Evolutionary conservation across 2,113 vertebrate species (phyloP).

Genomic region (Pyrgilauda ruficollis): DNA sequence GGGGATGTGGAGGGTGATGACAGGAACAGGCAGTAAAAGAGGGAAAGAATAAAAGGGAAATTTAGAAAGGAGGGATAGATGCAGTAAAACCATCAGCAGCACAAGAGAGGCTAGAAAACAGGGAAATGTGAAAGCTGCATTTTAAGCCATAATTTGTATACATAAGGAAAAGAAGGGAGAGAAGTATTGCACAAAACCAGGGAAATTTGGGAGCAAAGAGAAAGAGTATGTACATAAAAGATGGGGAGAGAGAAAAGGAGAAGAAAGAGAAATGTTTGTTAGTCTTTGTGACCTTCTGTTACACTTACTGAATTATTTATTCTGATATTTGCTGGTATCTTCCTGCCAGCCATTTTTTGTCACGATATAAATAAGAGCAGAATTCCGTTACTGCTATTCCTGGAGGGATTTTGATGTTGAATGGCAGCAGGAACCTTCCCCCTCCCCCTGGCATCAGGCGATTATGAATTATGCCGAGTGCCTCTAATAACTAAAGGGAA

Average conservation of each 20-base stretch:
- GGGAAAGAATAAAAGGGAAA: background rate
- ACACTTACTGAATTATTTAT: constrained; percentile 47
- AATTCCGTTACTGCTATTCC: background rate
- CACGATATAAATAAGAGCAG: constrained; percentile 32
- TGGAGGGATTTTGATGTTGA: constrained; percentile 45
- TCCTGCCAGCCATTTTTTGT: constrained; percentile 40
- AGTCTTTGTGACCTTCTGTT: background rate
- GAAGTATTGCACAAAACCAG: background rate
- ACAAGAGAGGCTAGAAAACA: background rate
- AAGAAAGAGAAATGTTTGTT: background rate
- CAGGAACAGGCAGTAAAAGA: background rate
- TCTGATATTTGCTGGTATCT: constrained; percentile 39
- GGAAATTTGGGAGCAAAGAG: background rate
- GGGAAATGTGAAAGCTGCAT: background rate
- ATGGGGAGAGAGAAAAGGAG: background rate
- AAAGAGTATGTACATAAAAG: background rate
- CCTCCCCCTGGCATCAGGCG: constrained; percentile 16
- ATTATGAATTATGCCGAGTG: constrained; percentile 55
- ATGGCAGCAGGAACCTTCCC: background rate
- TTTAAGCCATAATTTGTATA: background rate
- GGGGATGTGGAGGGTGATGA: background rate
- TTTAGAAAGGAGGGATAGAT: background rate
- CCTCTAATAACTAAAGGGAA: constrained; percentile 55
- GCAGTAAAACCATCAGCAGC: background rate
- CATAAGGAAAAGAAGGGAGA: background rate